Conservation (phyloP, 2,797 vertebrate genomes). For the Cyprinodon diabolis region DNA sequence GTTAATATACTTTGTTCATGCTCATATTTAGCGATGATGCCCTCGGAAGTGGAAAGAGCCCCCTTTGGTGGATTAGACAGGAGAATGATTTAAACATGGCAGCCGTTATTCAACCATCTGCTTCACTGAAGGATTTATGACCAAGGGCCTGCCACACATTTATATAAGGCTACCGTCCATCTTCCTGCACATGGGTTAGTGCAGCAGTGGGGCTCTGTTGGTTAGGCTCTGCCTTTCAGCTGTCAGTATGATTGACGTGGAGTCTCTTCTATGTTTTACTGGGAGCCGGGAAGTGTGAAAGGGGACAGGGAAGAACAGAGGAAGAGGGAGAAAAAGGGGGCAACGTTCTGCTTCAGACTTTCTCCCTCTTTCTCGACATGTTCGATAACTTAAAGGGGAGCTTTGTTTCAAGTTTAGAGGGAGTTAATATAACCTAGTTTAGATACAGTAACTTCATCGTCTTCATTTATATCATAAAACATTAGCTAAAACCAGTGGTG, state of each 20-base stretch:
- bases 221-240: conserved; percentile 60
- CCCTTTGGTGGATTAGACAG: conserved; percentile 69
- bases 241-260: conserved; percentile 60
- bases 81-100: conserved; percentile 74
- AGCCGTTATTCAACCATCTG: conserved; percentile 70
- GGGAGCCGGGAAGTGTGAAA: conserved; percentile 47
- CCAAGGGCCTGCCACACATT: conserved; percentile 56
- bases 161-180: conserved; percentile 63
- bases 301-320: conserved; percentile 17
- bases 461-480: neutral
- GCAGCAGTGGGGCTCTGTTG: conserved; percentile 30
- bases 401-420: conserved; percentile 6
- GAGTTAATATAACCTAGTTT: neutral
- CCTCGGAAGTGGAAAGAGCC: conserved; percentile 69
- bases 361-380: conserved; percentile 62
- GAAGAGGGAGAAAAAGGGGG: conserved; percentile 54
- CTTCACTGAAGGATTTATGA: conserved; percentile 54
- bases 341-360: conserved; percentile 77
- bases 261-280: conserved; percentile 46
- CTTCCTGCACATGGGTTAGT: conserved; percentile 44
- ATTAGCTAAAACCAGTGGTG: too few species aligned
- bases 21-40: conserved; percentile 71
- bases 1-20: conserved; percentile 80
- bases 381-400: conserved; percentile 60
- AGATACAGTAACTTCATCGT: neutral